A percentile compares a stretch with the other conserved stretches of the same genome.
These are phyloP conservation scores for Phyllotis vaccarum DNA, from an alignment of 2,797 vertebrate genomes.

Conservation along the genomic window DNA sequence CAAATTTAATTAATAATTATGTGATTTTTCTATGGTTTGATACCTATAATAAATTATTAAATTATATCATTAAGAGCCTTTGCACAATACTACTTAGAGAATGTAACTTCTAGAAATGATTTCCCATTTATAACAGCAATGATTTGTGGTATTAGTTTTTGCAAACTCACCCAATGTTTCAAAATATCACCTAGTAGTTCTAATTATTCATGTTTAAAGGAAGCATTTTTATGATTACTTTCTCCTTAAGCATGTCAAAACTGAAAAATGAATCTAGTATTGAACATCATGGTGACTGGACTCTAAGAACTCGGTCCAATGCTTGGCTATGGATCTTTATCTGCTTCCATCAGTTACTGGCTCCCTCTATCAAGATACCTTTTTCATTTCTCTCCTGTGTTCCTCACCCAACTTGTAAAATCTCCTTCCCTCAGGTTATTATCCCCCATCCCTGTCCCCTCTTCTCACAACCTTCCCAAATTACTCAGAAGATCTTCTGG, in stretches of 20 bases:
- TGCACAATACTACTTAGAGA: constrained; percentile 47
- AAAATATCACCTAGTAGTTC: constrained; percentile 7
- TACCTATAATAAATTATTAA: constrained; percentile 70
- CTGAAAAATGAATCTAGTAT: not conserved
- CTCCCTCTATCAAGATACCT: no score
- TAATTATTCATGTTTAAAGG: constrained; percentile 29
- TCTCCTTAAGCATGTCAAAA: not conserved
- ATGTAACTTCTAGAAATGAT: constrained; percentile 44
- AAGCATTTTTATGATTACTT: not conserved
- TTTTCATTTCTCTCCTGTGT: no score
- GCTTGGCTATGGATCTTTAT: no score
- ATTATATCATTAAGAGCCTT: constrained; percentile 48
- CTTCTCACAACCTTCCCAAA: no score
- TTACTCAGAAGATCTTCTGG: no score
- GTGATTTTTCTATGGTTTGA: constrained; percentile 64
- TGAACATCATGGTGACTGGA: not conserved
- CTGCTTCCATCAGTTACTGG: no score
- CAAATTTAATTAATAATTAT: constrained; percentile 69
- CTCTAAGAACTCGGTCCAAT: no score
- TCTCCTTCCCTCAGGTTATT: no score
- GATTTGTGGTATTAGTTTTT: not conserved
- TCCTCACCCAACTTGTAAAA: no score
- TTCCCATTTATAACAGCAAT: constrained; percentile 43
- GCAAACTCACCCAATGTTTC: not conserved
- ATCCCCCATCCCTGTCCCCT: no score